A percentile compares a stretch with the other conserved stretches of the same genome.
Conservation (phyloP, 1,140 invertebrate genomes). For the Drosophila hydei region DNA sequence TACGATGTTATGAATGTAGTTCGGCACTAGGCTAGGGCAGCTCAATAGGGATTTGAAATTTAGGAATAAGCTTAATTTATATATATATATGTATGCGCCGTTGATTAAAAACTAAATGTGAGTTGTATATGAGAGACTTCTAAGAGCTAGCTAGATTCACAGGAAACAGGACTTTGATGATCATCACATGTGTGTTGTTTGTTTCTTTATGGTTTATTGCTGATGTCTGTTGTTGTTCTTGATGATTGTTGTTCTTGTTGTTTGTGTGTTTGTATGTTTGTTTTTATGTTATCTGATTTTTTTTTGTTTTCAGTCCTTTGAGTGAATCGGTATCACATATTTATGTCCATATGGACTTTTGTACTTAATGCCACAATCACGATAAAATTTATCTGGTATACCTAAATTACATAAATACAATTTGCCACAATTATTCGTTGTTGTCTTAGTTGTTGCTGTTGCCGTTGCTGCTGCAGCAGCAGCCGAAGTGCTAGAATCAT, state of each 20-base stretch:
- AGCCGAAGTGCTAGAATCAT: conserved; percentile 82
- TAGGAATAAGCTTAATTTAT: conserved; percentile 33
- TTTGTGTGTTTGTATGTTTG: conserved; percentile 28
- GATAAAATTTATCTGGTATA: conserved; percentile 91
- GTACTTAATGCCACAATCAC: conserved; percentile 91
- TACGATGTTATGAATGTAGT: conserved; percentile 38
- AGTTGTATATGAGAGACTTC: conserved; percentile 68
- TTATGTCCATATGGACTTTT: conserved; percentile 94
- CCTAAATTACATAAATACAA: conserved; percentile 94
- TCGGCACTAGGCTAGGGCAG: conserved; percentile 59
- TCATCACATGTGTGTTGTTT: conserved; percentile 72
- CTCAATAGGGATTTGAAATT: conserved; percentile 15
- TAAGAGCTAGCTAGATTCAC: conserved; percentile 77
- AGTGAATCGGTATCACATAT: conserved; percentile 93
- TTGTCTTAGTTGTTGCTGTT: conserved; percentile 32
- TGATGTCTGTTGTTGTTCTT: conserved; percentile 47
- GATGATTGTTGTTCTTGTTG: conserved; percentile 36
- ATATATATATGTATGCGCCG: conserved; percentile 38
- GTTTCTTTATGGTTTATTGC: conserved; percentile 37
- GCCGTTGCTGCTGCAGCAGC: conserved; percentile 32
- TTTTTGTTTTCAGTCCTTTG: conserved; percentile 84
- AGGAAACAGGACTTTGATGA: conserved; percentile 80
- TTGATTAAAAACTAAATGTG: conserved; percentile 61
- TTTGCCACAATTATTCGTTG: conserved; percentile 88
- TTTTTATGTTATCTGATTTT: conserved; percentile 34